Evolutionary conservation across 2,888 invertebrate species (phyloP).

Genomic region (Calameuta pallipes): DNA sequence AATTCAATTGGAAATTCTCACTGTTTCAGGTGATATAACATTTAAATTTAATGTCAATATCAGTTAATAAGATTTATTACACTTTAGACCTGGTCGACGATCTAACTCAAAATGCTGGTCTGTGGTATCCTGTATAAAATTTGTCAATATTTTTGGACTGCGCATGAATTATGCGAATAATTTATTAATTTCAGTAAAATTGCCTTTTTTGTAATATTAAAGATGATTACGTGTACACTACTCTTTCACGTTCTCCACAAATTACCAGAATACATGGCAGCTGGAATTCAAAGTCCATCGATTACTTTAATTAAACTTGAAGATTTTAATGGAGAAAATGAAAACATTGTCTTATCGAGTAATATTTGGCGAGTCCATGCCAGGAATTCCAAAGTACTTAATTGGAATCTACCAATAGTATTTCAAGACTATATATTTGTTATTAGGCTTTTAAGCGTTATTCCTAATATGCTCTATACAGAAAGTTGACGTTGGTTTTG

Average conservation of each 20-base stretch:
- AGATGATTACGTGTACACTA: not conserved
- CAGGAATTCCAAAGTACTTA: too few species aligned
- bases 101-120: too few species aligned
- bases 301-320: constrained; percentile 50
- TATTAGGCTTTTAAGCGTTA: too few species aligned
- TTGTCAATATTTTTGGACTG: not conserved
- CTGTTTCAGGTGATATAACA: constrained; percentile 21
- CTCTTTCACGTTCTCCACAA: not conserved
- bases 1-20: not conserved
- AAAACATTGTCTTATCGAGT: constrained; percentile 29
- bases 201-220: not conserved
- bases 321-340: constrained; percentile 42
- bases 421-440: too few species aligned
- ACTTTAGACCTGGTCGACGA: too few species aligned
- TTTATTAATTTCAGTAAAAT: not conserved
- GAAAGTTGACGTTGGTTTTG: too few species aligned
- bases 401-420: too few species aligned
- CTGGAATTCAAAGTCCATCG: constrained; percentile 43
- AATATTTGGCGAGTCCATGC: too few species aligned
- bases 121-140: not conserved
- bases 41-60: constrained; percentile 25
- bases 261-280: not conserved
- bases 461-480: too few species aligned
- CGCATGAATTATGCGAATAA: not conserved
- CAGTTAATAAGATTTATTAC: too few species aligned